These are phyloP conservation scores for Timandra comae DNA, from an alignment of 2,888 invertebrate genomes.

Conservation along the genomic window DNA sequence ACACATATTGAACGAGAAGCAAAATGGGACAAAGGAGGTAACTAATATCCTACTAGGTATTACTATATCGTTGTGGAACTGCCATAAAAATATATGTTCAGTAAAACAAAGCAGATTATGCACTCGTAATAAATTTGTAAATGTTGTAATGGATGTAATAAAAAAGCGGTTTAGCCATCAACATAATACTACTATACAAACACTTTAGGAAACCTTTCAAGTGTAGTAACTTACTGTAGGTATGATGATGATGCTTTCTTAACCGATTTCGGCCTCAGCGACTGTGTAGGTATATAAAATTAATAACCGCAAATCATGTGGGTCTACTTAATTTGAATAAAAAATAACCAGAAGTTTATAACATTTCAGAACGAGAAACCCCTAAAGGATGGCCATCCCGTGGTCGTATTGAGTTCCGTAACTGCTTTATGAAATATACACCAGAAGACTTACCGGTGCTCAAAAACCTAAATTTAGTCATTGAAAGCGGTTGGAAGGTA, in stretches of 20 bases:
- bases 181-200: not conserved
- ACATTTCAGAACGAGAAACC: slow-evolving; percentile 64
- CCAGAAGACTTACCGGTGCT: slow-evolving; percentile 81
- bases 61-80: too few relatives aligned
- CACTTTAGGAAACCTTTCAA: not conserved
- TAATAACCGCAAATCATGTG: too few relatives aligned
- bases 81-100: too few relatives aligned
- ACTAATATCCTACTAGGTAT: too few relatives aligned
- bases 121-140: too few relatives aligned
- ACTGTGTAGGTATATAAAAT: too few relatives aligned
- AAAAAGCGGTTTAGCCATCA: not conserved
- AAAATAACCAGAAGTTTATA: not conserved
- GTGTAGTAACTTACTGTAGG: too few relatives aligned
- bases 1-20: slow-evolving; percentile 80
- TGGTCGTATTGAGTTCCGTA: slow-evolving; percentile 79
- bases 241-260: too few relatives aligned
- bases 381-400: slow-evolving; percentile 81
- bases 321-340: too few relatives aligned
- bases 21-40: slow-evolving; percentile 69
- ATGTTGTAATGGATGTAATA: too few relatives aligned
- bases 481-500: slow-evolving; percentile 84
- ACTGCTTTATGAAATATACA: slow-evolving; percentile 81
- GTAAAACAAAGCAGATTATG: too few relatives aligned
- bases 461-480: slow-evolving; percentile 81
- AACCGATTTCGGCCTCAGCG: too few relatives aligned